Percentiles rank a stretch among this genome's conserved stretches.
phyloP scores from a whole-genome alignment of 2,888 invertebrate genomes.

The Pseudococcus longispinus region DNA sequence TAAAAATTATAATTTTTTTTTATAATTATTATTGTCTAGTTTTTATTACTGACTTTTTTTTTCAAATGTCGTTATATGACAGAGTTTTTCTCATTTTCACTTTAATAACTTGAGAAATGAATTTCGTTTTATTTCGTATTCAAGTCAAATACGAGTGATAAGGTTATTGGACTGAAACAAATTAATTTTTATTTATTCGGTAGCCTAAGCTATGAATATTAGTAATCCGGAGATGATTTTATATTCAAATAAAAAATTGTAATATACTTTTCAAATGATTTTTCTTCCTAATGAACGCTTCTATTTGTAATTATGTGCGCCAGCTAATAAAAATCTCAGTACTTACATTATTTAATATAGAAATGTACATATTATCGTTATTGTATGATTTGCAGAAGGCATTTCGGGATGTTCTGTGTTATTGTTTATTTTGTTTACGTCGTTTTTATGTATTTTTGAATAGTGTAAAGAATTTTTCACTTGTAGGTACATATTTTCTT shows the following conservation, averaged over 20 bases:
- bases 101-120: neutral
- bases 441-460: constrained; percentile 6
- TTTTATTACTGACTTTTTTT: neutral
- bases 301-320: neutral
- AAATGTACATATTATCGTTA: neutral
- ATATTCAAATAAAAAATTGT: neutral
- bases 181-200: neutral
- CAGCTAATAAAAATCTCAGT: neutral
- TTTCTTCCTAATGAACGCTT: neutral
- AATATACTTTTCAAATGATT: neutral
- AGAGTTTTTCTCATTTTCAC: neutral
- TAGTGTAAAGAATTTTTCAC: neutral
- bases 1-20: neutral
- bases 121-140: neutral
- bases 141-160: neutral
- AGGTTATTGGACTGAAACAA: constrained; percentile 21
- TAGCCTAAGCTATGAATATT: neutral
- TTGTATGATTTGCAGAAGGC: neutral
- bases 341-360: constrained; percentile 5
- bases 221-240: neutral
- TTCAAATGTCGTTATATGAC: neutral
- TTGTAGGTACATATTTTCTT: neutral
- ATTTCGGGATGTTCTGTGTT: neutral
- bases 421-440: neutral
- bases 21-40: neutral